phyloP scores from a whole-genome alignment of 2,888 invertebrate species.

The Myopa tessellatipennis region DNA sequence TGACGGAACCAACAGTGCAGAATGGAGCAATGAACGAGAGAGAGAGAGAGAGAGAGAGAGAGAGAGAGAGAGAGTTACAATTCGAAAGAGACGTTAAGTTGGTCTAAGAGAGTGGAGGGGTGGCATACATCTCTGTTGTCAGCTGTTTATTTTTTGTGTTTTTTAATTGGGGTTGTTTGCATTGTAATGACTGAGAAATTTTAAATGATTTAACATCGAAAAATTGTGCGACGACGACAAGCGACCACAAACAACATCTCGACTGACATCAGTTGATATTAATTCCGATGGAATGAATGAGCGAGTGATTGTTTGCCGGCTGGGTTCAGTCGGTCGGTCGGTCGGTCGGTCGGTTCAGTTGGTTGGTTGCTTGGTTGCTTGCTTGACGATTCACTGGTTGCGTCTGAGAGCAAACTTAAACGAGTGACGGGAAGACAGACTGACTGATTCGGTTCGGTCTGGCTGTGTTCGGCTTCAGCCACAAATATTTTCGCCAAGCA shows the following conservation, averaged over 20 bases:
- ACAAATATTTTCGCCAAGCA: too few species aligned
- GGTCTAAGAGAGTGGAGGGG: too few species aligned
- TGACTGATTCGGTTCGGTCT: background rate
- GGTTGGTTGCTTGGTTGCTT: too few species aligned
- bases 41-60: background rate
- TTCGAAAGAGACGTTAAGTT: background rate
- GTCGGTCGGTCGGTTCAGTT: background rate
- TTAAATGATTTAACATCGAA: conserved; percentile 58
- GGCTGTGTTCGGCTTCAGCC: too few species aligned
- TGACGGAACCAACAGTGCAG: too few species aligned
- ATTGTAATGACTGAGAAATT: conserved; percentile 54
- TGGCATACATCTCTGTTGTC: conserved; percentile 18
- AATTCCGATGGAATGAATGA: conserved; percentile 30
- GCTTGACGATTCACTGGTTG: too few species aligned
- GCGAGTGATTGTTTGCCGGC: background rate
- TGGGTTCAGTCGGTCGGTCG: conserved; percentile 17
- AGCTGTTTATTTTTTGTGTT: conserved; percentile 34
- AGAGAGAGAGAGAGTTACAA: background rate
- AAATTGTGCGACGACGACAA: conserved; percentile 42
- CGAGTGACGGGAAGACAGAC: conserved; percentile 20
- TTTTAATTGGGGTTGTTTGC: conserved; percentile 60
- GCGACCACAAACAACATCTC: conserved; percentile 46
- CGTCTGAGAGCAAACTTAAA: background rate
- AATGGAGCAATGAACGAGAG: background rate
- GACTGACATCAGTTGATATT: conserved; percentile 35